These are phyloP conservation scores for Cinclus cinclus DNA, from an alignment of 2,113 vertebrate genomes.

Conservation along the genomic window DNA sequence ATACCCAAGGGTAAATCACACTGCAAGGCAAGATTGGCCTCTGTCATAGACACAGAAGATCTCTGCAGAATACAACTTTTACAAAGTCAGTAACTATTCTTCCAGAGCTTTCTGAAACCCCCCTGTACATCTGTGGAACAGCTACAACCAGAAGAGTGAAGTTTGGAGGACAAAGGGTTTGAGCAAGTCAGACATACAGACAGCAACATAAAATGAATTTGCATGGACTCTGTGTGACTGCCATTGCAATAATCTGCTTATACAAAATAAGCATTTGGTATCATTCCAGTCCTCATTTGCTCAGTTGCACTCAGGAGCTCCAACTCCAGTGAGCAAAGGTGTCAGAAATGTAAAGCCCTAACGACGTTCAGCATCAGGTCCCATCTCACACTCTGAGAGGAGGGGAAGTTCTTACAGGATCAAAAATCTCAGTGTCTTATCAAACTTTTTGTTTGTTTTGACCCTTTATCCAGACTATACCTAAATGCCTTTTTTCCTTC, in stretches of 20 bases:
- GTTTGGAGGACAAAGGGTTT: background rate
- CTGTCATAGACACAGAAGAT: background rate
- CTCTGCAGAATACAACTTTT: background rate
- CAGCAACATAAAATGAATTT: background rate
- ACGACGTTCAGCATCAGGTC: background rate
- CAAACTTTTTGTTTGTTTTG: background rate
- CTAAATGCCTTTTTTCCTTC: fast-evolving
- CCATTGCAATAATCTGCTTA: background rate
- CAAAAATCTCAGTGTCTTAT: background rate
- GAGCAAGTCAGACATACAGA: background rate
- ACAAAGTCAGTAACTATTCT: background rate
- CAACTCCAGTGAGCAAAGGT: background rate
- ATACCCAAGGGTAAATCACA: background rate
- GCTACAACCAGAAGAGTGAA: background rate
- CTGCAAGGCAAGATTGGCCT: background rate
- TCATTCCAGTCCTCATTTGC: background rate
- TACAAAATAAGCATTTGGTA: background rate
- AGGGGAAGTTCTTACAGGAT: background rate
- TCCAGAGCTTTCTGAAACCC: background rate
- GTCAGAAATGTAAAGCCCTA: background rate
- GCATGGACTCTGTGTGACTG: fast-evolving
- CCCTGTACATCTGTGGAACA: background rate
- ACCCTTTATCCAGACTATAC: background rate
- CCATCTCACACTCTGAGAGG: background rate
- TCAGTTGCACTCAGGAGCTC: background rate